phyloP scores from a whole-genome alignment of 2,888 invertebrate species.

The Amiota minor region DNA sequence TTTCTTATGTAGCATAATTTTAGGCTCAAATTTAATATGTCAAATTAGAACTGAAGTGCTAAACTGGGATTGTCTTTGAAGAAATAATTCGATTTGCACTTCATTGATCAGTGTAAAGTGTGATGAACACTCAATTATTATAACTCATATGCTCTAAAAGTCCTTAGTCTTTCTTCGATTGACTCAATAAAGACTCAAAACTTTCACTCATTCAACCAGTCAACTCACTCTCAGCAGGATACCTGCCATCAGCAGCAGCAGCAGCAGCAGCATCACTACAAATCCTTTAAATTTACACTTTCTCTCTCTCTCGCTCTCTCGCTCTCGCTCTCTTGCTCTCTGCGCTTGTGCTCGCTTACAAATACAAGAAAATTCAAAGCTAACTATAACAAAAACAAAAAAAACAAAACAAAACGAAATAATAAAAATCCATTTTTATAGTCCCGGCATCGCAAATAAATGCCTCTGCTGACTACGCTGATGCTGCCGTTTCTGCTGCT shows the following conservation, averaged over 20 bases:
- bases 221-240: not conserved
- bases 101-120: too few relatives aligned
- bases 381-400: conserved; percentile 28
- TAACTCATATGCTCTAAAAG: conserved; percentile 3
- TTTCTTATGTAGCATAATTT: conserved; percentile 25
- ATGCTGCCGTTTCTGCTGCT: conserved; percentile 33
- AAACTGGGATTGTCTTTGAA: too few relatives aligned
- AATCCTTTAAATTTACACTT: not conserved
- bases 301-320: too few relatives aligned
- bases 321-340: not conserved
- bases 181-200: not conserved
- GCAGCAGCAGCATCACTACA: not conserved
- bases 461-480: conserved; percentile 35
- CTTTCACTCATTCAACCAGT: conserved; percentile 41
- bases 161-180: not conserved
- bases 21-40: not conserved
- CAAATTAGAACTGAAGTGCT: too few relatives aligned
- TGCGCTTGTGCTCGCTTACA: conserved; percentile 36
- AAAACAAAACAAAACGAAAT: conserved; percentile 43
- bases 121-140: not conserved
- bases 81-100: too few relatives aligned
- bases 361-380: not conserved
- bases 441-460: conserved; percentile 51
- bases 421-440: conserved; percentile 66
- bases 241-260: not conserved